Base-by-base conservation (phyloP, 2,888 invertebrate species). In the Aphodius sticticus region DNA sequence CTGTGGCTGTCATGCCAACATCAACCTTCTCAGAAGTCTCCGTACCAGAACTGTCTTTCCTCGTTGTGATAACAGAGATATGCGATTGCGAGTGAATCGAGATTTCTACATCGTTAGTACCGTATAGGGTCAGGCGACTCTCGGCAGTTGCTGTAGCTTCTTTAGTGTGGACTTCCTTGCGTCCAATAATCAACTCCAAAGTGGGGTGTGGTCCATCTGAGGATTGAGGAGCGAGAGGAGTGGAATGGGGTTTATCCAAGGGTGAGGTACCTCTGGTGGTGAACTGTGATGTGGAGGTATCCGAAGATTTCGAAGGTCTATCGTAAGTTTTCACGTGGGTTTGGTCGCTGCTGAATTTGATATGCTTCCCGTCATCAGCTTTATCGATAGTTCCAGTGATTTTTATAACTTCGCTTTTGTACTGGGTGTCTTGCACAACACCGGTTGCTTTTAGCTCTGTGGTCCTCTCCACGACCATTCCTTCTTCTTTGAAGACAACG, bases 11-110 rank as follows among this genome's bases (percentile, higher is more conserved):
- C 84, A 89, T 86, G 69, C 90, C 90, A 53, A 90, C 90, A 84
- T 91, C 90, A 72, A 90, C 90, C 69, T 88, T 87, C 83, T 90
- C 89, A 5, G 90, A 90, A 1, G 90, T 90, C 86, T 90, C 90
- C 69, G 86, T 87, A 6, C 90, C 90, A 1, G 88, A 87, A 78
- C 86, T 86, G 83, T 90, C 90, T 69, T 89, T 87, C 78, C 88
- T 86, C 2, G 90, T 90, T 15, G 90, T 90, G 7, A 89, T 90
- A 7, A 91, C 89, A 69, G 90, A 91, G 81, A 91, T 91, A 83
- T 90, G 90, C 7, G 91, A 91, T 85, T 91, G 90, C 2, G 91
- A 91, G 82, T 90, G 89, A 69, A 91, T 91, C 14, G 91, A 91
- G 80, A 91, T 91, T 87, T 91, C 91, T 6, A 91, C 90, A 85